These are phyloP conservation scores for Daktulosphaira vitifoliae DNA, from an alignment of 1,140 invertebrate genomes.

Conservation along the genomic window DNA sequence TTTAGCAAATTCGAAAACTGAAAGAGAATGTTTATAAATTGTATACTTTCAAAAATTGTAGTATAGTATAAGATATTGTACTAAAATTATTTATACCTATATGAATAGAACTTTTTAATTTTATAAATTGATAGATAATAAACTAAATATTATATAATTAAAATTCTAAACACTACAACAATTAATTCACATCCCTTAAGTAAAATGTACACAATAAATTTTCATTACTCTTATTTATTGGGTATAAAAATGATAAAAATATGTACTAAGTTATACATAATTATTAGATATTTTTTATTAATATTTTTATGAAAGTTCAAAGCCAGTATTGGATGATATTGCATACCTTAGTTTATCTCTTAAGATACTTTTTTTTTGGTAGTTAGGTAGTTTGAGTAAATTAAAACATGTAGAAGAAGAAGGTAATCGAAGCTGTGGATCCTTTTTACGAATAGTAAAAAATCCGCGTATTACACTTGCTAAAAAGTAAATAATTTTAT, in stretches of 20 bases:
- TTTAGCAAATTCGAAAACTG: too few species aligned
- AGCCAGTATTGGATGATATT: slow-evolving; percentile 94
- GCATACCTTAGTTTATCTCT: slow-evolving; percentile 95
- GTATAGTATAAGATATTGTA: too few species aligned
- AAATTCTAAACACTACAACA: too few species aligned
- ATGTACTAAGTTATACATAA: too few species aligned
- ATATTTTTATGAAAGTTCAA: slow-evolving; percentile 78
- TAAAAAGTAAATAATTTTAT: slow-evolving; percentile 40
- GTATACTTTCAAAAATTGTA: too few species aligned
- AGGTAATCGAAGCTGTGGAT: slow-evolving; percentile 89
- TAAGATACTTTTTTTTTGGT: slow-evolving; percentile 90
- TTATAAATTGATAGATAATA: background rate
- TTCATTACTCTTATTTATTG: too few species aligned
- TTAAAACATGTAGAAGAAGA: slow-evolving; percentile 99
- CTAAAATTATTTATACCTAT: too few species aligned
- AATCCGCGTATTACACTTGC: slow-evolving; percentile 94
- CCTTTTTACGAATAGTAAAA: slow-evolving; percentile 92
- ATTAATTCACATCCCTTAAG: too few species aligned
- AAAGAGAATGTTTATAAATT: too few species aligned
- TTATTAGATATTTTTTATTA: too few species aligned
- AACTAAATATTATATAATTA: background rate
- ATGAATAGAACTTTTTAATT: background rate
- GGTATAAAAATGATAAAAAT: too few species aligned
- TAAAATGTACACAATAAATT: too few species aligned
- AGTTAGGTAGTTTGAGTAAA: slow-evolving; percentile 95